These are phyloP conservation scores for Adelognathus sp. DNA, from an alignment of 2,888 invertebrate genomes.

Conservation along the genomic window DNA sequence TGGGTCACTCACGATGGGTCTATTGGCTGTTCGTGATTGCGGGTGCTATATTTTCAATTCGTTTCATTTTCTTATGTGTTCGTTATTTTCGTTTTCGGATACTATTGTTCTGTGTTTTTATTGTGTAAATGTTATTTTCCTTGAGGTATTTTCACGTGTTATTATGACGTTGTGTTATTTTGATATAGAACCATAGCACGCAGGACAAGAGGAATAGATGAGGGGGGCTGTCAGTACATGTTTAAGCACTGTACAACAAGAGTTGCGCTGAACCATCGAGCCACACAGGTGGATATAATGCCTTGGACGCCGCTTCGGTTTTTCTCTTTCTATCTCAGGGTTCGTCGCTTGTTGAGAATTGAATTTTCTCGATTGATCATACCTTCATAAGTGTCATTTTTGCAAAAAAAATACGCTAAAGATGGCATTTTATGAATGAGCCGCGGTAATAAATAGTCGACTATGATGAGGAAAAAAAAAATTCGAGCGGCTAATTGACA, in stretches of 20 bases:
- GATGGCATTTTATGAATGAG: background rate
- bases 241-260: conserved; percentile 29
- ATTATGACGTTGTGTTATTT: no score
- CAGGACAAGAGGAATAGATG: no score
- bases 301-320: background rate
- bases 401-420: background rate
- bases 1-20: no score
- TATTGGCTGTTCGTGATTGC: no score
- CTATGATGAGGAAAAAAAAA: background rate
- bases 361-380: background rate
- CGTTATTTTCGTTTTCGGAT: no score
- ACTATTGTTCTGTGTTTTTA: no score
- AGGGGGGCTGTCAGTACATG: conserved; percentile 15
- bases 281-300: conserved; percentile 2
- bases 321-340: background rate
- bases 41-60: no score
- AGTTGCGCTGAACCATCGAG: conserved; percentile 22
- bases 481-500: conserved; percentile 31
- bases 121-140: no score
- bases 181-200: no score
- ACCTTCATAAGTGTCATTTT: background rate
- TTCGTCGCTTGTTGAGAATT: background rate
- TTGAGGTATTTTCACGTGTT: no score
- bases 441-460: background rate
- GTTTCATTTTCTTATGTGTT: no score